Percentiles rank a stretch among this genome's conserved stretches.
Conservation (phyloP, 2,797 vertebrate genomes). For the Mastacembelus armatus region DNA sequence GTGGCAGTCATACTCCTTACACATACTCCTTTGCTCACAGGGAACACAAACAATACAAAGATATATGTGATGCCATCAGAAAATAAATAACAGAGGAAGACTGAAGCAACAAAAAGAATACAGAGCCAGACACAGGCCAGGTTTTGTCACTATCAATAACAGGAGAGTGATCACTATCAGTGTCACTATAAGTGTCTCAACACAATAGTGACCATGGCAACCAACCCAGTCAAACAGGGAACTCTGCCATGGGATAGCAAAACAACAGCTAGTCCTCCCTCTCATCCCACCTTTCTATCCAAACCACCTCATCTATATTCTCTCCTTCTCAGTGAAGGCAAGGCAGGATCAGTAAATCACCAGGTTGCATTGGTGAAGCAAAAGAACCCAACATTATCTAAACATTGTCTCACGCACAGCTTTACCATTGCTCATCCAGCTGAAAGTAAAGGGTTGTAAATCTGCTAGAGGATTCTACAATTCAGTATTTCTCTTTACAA, state of each 20-base stretch:
- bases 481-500: slow-evolving; percentile 37
- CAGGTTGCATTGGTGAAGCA: slow-evolving; percentile 41
- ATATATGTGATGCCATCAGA: slow-evolving; percentile 38
- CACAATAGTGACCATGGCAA: slow-evolving; percentile 86
- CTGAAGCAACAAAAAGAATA: slow-evolving; percentile 37
- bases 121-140: slow-evolving; percentile 43
- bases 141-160: slow-evolving; percentile 60
- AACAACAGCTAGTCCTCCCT: slow-evolving; percentile 69
- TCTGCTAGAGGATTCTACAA: slow-evolving; percentile 43
- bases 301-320: slow-evolving; percentile 42
- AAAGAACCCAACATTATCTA: slow-evolving; percentile 52
- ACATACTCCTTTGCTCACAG: background rate
- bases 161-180: slow-evolving; percentile 60
- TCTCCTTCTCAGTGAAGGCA: slow-evolving; percentile 19
- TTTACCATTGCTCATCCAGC: slow-evolving; percentile 42
- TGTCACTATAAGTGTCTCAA: slow-evolving; percentile 53
- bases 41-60: slow-evolving; percentile 6
- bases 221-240: slow-evolving; percentile 72
- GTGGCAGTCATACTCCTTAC: slow-evolving; percentile 65
- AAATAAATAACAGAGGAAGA: slow-evolving; percentile 56
- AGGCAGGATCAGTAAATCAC: slow-evolving; percentile 64
- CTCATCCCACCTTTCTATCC: slow-evolving; percentile 36
- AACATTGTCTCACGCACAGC: slow-evolving; percentile 54
- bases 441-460: slow-evolving; percentile 63
- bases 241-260: slow-evolving; percentile 76